A percentile compares a stretch with the other conserved stretches of the same genome.
Conservation (phyloP, 2,888 invertebrate species). For the Cerastoderma edule region DNA sequence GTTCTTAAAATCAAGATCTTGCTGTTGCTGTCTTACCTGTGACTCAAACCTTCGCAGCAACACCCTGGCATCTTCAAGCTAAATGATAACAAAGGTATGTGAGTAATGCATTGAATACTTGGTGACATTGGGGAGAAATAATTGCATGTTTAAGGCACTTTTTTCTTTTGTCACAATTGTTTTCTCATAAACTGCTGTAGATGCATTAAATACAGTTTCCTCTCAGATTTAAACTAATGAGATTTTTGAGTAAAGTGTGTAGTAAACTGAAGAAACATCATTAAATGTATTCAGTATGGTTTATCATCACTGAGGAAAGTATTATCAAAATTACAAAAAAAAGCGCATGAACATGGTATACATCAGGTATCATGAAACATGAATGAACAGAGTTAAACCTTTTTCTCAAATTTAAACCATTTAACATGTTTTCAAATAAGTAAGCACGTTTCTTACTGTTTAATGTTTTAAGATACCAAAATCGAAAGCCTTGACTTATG, state of each 20-base stretch:
- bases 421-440: no score
- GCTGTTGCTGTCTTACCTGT: conserved; percentile 65
- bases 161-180: neutral
- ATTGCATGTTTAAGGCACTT: neutral
- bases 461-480: no score
- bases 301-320: conserved; percentile 57
- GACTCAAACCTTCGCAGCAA: conserved; percentile 69
- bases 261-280: conserved; percentile 24
- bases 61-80: conserved; percentile 70
- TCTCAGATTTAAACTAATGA: conserved; percentile 64
- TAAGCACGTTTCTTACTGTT: no score
- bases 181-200: neutral
- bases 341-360: neutral
- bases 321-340: no score
- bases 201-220: conserved; percentile 26
- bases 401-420: no score
- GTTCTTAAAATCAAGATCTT: conserved; percentile 76
- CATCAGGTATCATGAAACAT: neutral
- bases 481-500: no score
- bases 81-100: neutral
- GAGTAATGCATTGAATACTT: no score
- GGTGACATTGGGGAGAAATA: conserved; percentile 10
- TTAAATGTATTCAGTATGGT: conserved; percentile 2
- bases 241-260: conserved; percentile 37
- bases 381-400: no score